phyloP scores from a whole-genome alignment of 2,888 invertebrate genomes.

The Argynnis bischoffii region DNA sequence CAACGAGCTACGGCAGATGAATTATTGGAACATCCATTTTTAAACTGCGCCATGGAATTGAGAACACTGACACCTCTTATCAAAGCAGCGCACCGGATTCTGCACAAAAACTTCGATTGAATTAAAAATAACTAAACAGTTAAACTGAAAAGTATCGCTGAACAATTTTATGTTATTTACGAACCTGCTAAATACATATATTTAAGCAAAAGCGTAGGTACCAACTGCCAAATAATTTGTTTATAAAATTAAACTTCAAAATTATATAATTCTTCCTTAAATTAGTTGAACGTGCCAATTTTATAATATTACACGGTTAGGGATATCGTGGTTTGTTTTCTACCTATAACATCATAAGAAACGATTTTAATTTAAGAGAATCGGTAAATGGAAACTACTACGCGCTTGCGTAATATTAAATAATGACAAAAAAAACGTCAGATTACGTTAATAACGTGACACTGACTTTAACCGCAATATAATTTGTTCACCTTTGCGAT shows the following conservation, averaged over 20 bases:
- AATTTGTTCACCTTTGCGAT: conserved; percentile 6
- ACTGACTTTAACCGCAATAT: conserved; percentile 4
- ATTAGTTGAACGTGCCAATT: conserved; percentile 9
- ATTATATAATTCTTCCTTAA: too few species aligned
- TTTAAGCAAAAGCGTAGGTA: too few species aligned
- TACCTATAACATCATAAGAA: too few species aligned
- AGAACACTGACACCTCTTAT: conserved; percentile 93
- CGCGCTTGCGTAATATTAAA: too few species aligned
- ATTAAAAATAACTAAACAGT: conserved; percentile 14
- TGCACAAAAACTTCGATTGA: conserved; percentile 84
- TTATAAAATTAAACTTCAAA: too few species aligned
- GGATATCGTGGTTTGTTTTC: too few species aligned
- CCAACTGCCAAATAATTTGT: too few species aligned
- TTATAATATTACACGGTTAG: too few species aligned
- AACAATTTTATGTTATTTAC: not conserved
- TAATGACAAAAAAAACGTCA: not conserved
- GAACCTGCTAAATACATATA: not conserved
- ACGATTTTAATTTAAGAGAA: too few species aligned
- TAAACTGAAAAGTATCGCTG: too few species aligned
- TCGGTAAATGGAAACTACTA: too few species aligned
- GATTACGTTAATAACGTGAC: not conserved
- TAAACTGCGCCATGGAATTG: conserved; percentile 90
- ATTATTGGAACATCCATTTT: conserved; percentile 90
- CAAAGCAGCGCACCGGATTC: conserved; percentile 93
- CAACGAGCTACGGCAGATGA: conserved; percentile 89